Conservation (phyloP, 2,797 vertebrate genomes). For the Siniperca scherzeri region DNA sequence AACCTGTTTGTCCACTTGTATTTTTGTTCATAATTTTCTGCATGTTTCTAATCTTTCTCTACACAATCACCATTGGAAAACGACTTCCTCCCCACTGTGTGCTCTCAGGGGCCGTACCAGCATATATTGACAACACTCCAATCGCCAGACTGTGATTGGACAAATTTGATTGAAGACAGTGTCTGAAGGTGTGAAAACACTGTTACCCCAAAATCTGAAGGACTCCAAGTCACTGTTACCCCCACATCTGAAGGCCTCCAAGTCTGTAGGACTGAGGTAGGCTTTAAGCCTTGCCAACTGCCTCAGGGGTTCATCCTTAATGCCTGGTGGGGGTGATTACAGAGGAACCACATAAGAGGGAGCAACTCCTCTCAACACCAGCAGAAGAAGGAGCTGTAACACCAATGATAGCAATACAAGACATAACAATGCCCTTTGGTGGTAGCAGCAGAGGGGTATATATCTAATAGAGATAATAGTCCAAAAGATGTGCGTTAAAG, state of each 20-base stretch:
- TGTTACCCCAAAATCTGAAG: background rate
- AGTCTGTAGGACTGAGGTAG: background rate
- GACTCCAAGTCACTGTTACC: background rate
- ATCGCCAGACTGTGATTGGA: background rate
- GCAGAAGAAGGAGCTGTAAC: conserved; percentile 22
- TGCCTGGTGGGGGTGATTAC: conserved; percentile 22
- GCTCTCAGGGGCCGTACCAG: background rate
- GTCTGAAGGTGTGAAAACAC: conserved; percentile 7
- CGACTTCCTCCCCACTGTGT: background rate
- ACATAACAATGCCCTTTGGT: background rate
- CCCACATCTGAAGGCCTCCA: conserved; percentile 3
- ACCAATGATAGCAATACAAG: conserved; percentile 3
- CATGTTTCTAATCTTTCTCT: background rate
- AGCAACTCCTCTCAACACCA: background rate
- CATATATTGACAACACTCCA: conserved; percentile 1
- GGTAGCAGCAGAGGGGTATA: background rate
- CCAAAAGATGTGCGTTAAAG: too few relatives aligned
- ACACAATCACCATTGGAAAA: too few relatives aligned
- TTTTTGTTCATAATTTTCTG: too few relatives aligned
- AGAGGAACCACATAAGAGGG: conserved; percentile 14
- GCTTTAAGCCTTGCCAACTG: conserved; percentile 22
- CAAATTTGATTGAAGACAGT: background rate
- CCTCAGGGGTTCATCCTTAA: conserved; percentile 16
- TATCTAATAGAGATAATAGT: background rate
- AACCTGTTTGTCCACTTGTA: too few relatives aligned